A percentile compares a stretch with the other conserved stretches of the same genome.
Conservation (phyloP, 2,797 vertebrate species). For the Sebastes hubbsi region DNA sequence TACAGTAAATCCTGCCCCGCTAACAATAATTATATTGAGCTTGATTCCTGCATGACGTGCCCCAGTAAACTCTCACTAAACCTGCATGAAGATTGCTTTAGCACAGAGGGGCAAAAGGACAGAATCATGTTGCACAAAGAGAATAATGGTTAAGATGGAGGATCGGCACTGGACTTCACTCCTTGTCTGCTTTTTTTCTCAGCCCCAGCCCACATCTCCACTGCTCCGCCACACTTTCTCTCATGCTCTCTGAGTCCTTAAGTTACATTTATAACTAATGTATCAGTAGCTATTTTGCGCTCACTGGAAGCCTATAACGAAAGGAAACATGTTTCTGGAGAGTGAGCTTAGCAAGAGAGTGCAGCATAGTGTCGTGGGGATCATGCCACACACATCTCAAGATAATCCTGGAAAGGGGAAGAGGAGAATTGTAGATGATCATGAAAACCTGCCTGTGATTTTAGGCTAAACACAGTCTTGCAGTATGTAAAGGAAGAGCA, state of each 20-base stretch:
- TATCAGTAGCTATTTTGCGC: constrained; percentile 38
- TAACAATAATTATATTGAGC: not conserved
- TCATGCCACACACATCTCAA: not conserved
- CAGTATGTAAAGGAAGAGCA: not conserved
- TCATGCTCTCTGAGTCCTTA: not conserved
- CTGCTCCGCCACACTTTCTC: not conserved
- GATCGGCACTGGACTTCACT: not conserved
- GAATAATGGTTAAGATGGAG: not conserved
- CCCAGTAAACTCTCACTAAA: constrained; percentile 26
- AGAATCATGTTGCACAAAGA: not conserved
- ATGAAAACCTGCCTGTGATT: not conserved
- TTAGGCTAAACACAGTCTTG: not conserved
- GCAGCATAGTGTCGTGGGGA: not conserved
- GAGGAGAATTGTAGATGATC: not conserved
- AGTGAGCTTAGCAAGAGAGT: not conserved
- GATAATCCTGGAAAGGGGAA: not conserved
- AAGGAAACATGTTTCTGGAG: constrained; percentile 43
- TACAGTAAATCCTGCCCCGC: constrained; percentile 13
- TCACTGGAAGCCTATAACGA: constrained; percentile 35
- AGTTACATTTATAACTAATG: constrained; percentile 50
- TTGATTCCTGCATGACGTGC: not conserved
- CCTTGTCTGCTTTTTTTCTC: not conserved
- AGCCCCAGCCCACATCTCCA: not conserved
- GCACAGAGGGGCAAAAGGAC: not conserved
- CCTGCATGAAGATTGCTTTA: not conserved